Conservation (phyloP, 2,797 vertebrate species). For the Phoxinus dragarum region DNA sequence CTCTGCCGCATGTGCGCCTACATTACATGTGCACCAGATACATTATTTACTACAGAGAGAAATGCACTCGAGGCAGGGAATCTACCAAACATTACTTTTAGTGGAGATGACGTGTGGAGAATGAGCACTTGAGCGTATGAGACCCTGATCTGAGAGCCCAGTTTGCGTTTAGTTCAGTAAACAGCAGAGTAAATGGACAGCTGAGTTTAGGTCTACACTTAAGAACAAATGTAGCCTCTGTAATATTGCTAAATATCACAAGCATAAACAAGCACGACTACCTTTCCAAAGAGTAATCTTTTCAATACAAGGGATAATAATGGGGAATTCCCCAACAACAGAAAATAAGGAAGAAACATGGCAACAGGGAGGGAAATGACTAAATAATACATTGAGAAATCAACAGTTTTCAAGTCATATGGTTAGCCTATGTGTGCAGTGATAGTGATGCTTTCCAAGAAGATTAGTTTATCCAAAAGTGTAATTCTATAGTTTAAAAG, state of each 20-base stretch:
- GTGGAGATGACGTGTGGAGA: neutral
- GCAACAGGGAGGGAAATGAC: neutral
- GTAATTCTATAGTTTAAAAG: constrained; percentile 39
- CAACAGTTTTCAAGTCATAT: neutral
- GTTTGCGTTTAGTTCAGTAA: constrained; percentile 16
- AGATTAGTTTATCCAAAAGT: constrained; percentile 4
- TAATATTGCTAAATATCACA: constrained; percentile 35
- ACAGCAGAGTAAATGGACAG: constrained; percentile 30
- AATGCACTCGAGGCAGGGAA: neutral
- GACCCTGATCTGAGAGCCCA: neutral
- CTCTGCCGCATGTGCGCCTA: constrained; percentile 16
- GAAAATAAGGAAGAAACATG: constrained; percentile 33
- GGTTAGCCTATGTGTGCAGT: constrained; percentile 5
- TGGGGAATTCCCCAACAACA: constrained; percentile 20
- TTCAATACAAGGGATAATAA: constrained; percentile 20
- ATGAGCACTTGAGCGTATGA: neutral
- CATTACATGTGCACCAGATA: constrained; percentile 24
- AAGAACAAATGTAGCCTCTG: constrained; percentile 1
- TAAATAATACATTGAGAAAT: constrained; percentile 32
- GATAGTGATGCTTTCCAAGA: constrained; percentile 28
- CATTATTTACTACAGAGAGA: constrained; percentile 34
- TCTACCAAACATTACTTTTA: constrained; percentile 14
- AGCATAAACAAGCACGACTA: constrained; percentile 26
- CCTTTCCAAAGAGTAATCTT: constrained; percentile 38
- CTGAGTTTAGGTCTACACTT: constrained; percentile 23